These are phyloP conservation scores for Myotis daubentonii DNA, from an alignment of 2,797 vertebrate genomes.

Conservation along the genomic window DNA sequence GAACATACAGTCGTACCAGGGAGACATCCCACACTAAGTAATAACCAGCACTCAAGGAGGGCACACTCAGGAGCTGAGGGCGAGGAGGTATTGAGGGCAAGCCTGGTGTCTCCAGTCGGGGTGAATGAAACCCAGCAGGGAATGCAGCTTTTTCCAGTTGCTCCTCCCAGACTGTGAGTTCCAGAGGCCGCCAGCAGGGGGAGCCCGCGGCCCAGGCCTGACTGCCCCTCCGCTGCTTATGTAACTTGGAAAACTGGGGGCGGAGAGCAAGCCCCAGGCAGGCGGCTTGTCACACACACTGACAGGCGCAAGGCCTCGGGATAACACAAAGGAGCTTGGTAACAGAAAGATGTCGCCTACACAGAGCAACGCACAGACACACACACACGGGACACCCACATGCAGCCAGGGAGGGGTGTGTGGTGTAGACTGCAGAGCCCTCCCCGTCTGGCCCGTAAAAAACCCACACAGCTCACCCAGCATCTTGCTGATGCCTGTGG, in stretches of 20 bases:
- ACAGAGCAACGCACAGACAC: not conserved
- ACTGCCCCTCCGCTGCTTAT: not conserved
- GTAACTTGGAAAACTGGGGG: constrained; percentile 61
- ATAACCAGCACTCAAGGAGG: not conserved
- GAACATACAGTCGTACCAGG: not conserved
- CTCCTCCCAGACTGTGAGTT: not conserved
- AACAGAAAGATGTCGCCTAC: not conserved
- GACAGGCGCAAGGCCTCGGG: not conserved
- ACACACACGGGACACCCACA: not conserved
- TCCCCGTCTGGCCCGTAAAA: not conserved
- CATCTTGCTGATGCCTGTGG: not conserved
- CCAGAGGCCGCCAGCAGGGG: constrained; percentile 63
- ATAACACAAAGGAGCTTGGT: not conserved
- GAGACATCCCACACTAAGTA: not conserved
- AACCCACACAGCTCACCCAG: not conserved
- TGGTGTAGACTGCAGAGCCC: too few species aligned
- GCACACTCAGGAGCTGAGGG: not conserved
- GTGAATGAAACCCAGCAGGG: not conserved
- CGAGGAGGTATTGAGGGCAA: not conserved
- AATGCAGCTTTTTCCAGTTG: not conserved
- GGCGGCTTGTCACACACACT: not conserved
- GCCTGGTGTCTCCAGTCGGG: not conserved
- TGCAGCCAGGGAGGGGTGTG: not conserved
- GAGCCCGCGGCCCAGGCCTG: constrained; percentile 54
- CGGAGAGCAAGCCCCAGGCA: constrained; percentile 4